Base-by-base conservation (phyloP, 2,113 vertebrate genomes). In the Emberiza fucata region DNA sequence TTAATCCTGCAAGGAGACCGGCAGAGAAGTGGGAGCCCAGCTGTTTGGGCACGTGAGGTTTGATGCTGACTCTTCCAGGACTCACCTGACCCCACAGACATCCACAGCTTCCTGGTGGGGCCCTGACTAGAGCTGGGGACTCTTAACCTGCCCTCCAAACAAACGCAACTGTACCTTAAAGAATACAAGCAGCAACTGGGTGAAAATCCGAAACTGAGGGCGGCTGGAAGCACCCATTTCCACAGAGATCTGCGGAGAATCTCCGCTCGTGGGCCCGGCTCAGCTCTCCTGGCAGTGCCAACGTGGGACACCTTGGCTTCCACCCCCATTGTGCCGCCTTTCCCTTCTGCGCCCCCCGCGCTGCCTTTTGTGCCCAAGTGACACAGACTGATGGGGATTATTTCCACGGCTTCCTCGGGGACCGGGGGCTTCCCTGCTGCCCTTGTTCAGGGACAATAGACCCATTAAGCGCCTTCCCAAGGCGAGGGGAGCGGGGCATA, bases 301-400 rank as follows among this genome's bases (percentile, higher is more conserved):
- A 2, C 31, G 5, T 0, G 69, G 71, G 94, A 94, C 91, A 93
- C 95, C 94, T 92, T 88, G 88, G 78, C 86, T 93, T 66, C 85
- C 73, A 86, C 21, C 54, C 78, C 14, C 33, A 8, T 14, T n/a
- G 71, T 61, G 68, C 83, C 5, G 33, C 72, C 70, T 33, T 59
- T 24, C 60, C 60, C 45, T 47, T 94, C 59, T 83, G 57, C 45
- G 95, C 72, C 48, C 64, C 25, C 40, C 61, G 53, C 3, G 9
- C 7, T 29, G 86, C 77, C 93, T 94, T 95, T 97, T 94, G 90
- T 94, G 45, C 77, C 93, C 44, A 45, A 95, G 92, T 96, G 97
- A 95, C 93, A 88, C 86, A 95, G 89, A 94, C 89, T 79, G 96
- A 96, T 94, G 93, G 79, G 90, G 95, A 97, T 96, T 97, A 97